phyloP scores from a whole-genome alignment of 2,113 vertebrate genomes.

The Todiramphus chloris region DNA sequence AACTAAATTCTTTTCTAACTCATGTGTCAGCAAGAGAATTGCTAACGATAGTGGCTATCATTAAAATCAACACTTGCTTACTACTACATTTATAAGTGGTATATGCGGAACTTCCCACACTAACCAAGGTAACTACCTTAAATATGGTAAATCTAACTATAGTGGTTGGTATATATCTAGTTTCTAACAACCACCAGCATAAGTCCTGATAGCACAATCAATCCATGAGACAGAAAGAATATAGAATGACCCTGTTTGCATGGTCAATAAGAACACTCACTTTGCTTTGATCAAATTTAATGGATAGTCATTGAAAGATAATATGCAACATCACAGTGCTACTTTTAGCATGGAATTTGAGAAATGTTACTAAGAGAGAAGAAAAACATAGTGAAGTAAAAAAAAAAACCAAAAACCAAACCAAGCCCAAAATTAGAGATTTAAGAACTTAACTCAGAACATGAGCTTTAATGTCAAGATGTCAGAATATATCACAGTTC shows the following conservation, averaged over 20 bases:
- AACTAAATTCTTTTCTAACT: background rate
- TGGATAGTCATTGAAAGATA: constrained; percentile 26
- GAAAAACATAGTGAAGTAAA: background rate
- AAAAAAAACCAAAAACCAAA: background rate
- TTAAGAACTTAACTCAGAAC: background rate
- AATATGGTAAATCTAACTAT: background rate
- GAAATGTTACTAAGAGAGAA: background rate
- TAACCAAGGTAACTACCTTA: background rate
- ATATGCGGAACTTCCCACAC: background rate
- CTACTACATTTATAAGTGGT: background rate
- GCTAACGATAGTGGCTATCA: background rate
- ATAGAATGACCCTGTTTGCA: constrained; percentile 6
- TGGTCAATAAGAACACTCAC: constrained; percentile 31
- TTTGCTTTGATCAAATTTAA: constrained; percentile 35
- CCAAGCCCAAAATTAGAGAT: background rate
- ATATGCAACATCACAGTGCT: background rate
- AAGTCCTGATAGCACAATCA: constrained; percentile 11
- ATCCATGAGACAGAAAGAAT: constrained; percentile 9
- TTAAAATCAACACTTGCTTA: background rate
- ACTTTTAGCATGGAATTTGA: background rate
- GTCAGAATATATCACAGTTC: background rate
- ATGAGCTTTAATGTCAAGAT: background rate
- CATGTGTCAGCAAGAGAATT: background rate
- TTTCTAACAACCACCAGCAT: background rate
- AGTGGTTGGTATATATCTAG: background rate